Conservation (phyloP, 2,797 vertebrate genomes). For the Triplophysa bombifrons region DNA sequence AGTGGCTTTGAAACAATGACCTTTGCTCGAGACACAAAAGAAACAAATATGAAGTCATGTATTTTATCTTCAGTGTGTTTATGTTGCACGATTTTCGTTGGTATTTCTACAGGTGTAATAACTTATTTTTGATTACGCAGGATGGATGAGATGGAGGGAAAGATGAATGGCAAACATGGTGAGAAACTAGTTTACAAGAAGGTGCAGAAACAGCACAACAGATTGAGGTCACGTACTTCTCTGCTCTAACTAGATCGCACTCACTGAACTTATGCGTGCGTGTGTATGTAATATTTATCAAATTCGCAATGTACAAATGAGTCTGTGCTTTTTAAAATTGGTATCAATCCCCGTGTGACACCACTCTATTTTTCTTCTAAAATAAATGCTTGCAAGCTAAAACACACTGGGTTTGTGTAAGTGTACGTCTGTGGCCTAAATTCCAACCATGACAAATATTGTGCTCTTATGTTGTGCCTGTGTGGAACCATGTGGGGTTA, state of each 20-base stretch:
- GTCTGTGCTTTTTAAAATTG: slow-evolving; percentile 24
- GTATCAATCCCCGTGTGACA: slow-evolving; percentile 14
- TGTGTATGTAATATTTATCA: slow-evolving; percentile 16
- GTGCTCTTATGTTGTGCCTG: slow-evolving; percentile 22
- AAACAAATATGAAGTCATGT: neutral
- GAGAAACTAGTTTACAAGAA: slow-evolving; percentile 46
- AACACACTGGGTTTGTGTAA: neutral
- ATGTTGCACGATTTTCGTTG: slow-evolving; percentile 6
- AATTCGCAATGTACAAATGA: slow-evolving; percentile 25
- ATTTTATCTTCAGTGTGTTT: neutral
- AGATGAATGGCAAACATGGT: slow-evolving; percentile 39
- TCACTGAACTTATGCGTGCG: neutral
- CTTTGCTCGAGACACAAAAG: neutral
- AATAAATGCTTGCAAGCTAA: neutral
- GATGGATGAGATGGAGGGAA: slow-evolving; percentile 14
- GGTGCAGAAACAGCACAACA: slow-evolving; percentile 39
- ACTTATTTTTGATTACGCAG: slow-evolving; percentile 31
- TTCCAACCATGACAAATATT: slow-evolving; percentile 37
- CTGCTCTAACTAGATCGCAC: slow-evolving; percentile 39
- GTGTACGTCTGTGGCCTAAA: slow-evolving; percentile 50
- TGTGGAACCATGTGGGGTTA: neutral
- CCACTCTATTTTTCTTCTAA: slow-evolving; percentile 21
- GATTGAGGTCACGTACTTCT: slow-evolving; percentile 46
- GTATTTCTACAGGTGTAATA: slow-evolving; percentile 24
- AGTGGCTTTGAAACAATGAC: neutral